Evolutionary conservation across 2,888 invertebrate genomes (phyloP).

Genomic region (Cheilosia vulpina): DNA sequence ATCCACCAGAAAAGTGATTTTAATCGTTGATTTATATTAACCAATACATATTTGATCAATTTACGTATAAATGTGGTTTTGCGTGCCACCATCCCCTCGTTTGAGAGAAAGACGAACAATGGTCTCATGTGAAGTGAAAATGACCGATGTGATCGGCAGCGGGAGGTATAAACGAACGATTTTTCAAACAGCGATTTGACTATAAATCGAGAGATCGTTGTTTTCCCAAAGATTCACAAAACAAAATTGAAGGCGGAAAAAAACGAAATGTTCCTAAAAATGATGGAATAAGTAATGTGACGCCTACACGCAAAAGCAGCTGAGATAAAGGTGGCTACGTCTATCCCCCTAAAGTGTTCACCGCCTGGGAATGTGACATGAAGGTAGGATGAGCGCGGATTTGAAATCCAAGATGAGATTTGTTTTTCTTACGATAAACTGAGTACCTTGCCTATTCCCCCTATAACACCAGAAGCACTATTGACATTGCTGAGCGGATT

Average conservation of each 20-base stretch:
- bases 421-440: background rate
- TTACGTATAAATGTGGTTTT: slow-evolving; percentile 74
- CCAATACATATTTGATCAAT: slow-evolving; percentile 77
- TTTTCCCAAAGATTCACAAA: slow-evolving; percentile 5
- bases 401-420: slow-evolving; percentile 3
- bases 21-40: slow-evolving; percentile 75
- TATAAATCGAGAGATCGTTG: slow-evolving; percentile 23
- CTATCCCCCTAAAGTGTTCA: slow-evolving; percentile 9
- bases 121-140: slow-evolving; percentile 50
- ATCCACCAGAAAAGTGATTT: slow-evolving; percentile 21
- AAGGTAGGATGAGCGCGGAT: slow-evolving; percentile 10
- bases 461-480: background rate
- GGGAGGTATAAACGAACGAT: slow-evolving; percentile 28
- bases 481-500: slow-evolving; percentile 15
- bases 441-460: background rate
- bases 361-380: slow-evolving; percentile 29
- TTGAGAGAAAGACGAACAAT: slow-evolving; percentile 29
- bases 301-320: slow-evolving; percentile 57
- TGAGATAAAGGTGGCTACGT: background rate
- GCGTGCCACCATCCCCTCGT: slow-evolving; percentile 56
- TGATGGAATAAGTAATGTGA: slow-evolving; percentile 56
- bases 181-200: slow-evolving; percentile 1
- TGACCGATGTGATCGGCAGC: slow-evolving; percentile 57
- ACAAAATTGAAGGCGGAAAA: background rate
- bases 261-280: slow-evolving; percentile 1